phyloP scores from a whole-genome alignment of 2,113 vertebrate species.

The Gymnarchus niloticus region DNA sequence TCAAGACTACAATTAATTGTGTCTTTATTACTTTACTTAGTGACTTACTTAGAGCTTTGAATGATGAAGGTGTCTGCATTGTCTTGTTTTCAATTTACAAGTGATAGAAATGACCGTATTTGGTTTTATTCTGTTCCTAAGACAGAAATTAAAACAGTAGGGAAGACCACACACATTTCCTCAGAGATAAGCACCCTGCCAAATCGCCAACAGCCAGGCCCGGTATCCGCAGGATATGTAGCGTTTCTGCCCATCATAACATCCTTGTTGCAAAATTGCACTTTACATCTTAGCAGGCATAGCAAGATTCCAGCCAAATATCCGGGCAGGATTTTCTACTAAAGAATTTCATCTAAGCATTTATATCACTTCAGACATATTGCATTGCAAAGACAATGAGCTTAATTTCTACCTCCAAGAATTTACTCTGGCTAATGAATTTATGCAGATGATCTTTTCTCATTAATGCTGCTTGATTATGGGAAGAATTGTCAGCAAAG shows the following conservation, averaged over 20 bases:
- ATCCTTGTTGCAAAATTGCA: not conserved
- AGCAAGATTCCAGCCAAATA: not conserved
- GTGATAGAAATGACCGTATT: not conserved
- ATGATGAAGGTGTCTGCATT: constrained; percentile 31
- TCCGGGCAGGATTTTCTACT: not conserved
- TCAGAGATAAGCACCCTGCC: not conserved
- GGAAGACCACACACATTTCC: not conserved
- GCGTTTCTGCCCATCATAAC: not conserved
- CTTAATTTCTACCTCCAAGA: not conserved
- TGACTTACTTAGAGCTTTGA: constrained; percentile 18
- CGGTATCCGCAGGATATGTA: not conserved
- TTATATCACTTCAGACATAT: not conserved
- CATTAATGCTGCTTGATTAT: not conserved
- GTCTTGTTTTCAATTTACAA: not conserved
- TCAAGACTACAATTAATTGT: not conserved
- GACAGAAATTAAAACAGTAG: not conserved
- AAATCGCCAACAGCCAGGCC: not conserved
- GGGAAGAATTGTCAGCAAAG: not conserved
- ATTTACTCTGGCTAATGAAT: not conserved
- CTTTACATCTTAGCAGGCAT: not conserved
- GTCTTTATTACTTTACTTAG: not conserved
- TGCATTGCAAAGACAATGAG: not conserved
- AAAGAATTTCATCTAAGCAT: not conserved
- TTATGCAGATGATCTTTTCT: not conserved
- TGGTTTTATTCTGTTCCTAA: not conserved